Conservation (phyloP, 2,888 invertebrate species). For the Ennomos erosarius region DNA sequence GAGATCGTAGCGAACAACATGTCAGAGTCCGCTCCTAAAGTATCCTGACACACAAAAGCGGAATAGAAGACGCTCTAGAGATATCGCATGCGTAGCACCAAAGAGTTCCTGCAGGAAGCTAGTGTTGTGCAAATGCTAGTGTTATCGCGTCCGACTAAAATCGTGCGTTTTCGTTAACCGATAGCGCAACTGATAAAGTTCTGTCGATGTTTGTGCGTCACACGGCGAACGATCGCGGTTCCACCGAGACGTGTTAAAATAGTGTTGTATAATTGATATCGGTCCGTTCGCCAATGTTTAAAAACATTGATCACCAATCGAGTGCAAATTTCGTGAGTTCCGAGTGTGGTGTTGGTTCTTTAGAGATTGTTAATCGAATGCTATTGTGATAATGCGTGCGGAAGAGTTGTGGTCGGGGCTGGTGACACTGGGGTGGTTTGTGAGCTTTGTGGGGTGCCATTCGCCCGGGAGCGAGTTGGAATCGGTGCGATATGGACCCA, state of each 20-base stretch:
- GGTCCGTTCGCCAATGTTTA: conserved; percentile 60
- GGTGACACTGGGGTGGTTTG: conserved; percentile 68
- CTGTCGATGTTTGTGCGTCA: conserved; percentile 49
- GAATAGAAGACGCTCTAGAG: conserved; percentile 5
- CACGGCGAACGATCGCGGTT: conserved; percentile 46
- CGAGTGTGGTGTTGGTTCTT: conserved; percentile 55
- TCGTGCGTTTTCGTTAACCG: conserved; percentile 67
- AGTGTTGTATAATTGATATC: conserved; percentile 44
- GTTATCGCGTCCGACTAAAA: conserved; percentile 53
- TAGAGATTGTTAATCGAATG: conserved; percentile 44
- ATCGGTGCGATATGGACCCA: conserved; percentile 70
- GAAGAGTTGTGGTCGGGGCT: conserved; percentile 67
- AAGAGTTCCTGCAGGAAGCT: conserved; percentile 57
- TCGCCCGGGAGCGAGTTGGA: conserved; percentile 74
- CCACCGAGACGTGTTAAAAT: conserved; percentile 53
- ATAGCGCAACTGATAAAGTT: conserved; percentile 57
- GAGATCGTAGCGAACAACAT: conserved; percentile 49
- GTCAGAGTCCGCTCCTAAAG: conserved; percentile 51
- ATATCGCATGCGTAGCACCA: conserved; percentile 37
- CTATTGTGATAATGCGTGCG: conserved; percentile 65
- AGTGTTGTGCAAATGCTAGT: conserved; percentile 59
- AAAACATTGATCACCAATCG: conserved; percentile 57
- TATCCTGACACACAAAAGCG: conserved; percentile 54
- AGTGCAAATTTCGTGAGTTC: conserved; percentile 43
- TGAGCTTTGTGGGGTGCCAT: conserved; percentile 67